These are phyloP conservation scores for Yoshiicerus persimilis DNA, from an alignment of 1,140 invertebrate genomes.

Conservation along the genomic window DNA sequence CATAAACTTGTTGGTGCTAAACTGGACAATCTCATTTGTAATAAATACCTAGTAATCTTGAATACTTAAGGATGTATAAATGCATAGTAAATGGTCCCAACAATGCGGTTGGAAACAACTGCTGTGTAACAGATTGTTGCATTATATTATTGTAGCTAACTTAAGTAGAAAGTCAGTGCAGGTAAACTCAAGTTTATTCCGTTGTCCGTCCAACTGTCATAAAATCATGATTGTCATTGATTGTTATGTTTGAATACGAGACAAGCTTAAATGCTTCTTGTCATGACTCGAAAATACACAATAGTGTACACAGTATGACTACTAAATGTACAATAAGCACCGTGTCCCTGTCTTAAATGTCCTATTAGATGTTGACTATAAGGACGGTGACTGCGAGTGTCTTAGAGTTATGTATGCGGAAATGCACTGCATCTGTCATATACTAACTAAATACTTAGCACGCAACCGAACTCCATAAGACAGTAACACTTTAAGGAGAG, in stretches of 20 bases:
- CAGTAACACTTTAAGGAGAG: not conserved
- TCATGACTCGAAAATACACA: not conserved
- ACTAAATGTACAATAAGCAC: not conserved
- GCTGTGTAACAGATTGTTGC: not conserved
- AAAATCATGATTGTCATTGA: not conserved
- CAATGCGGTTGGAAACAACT: not conserved
- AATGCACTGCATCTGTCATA: not conserved
- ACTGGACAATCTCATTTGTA: not conserved
- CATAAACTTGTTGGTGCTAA: not conserved
- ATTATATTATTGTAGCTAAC: not conserved
- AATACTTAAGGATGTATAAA: not conserved
- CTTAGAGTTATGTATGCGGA: not conserved
- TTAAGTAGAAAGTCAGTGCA: not conserved
- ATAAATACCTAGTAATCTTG: not conserved
- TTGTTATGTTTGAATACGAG: not conserved
- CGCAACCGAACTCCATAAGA: not conserved
- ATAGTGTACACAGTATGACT: not conserved
- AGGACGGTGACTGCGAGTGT: not conserved
- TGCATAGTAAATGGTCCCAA: not conserved
- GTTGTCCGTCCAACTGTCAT: slow-evolving; percentile 5
- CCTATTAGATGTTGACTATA: not conserved
- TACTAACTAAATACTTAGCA: not conserved
- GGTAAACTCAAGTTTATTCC: not conserved
- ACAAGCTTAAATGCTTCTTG: not conserved
- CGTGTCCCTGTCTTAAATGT: not conserved